Percentiles rank a stretch among this genome's conserved stretches.
Conservation (phyloP, 2,797 vertebrate genomes). For the Pseudochirops corinnae region DNA sequence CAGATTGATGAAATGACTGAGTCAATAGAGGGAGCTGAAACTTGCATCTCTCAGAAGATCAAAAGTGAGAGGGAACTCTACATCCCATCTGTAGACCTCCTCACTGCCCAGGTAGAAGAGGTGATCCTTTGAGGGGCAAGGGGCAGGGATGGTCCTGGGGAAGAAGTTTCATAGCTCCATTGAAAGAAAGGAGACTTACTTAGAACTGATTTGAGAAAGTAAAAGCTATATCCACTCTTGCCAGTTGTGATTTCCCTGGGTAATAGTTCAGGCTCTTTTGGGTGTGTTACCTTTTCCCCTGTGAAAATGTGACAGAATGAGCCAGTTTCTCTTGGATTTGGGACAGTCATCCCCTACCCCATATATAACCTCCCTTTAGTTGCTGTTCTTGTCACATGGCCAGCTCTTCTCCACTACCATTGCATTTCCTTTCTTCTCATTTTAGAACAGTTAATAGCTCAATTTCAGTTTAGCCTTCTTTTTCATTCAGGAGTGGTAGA, state of each 20-base stretch:
- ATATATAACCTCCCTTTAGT: conserved; percentile 7
- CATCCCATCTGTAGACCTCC: conserved; percentile 96
- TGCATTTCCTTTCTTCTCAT: conserved; percentile 21
- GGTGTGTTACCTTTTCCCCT: not conserved
- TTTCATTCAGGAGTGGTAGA: not conserved
- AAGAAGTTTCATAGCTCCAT: not conserved
- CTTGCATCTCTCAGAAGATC: conserved; percentile 77
- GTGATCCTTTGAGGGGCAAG: conserved; percentile 11
- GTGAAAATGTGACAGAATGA: not conserved
- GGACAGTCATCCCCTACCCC: not conserved
- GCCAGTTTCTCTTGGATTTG: conserved; percentile 11
- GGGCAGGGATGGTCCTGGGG: not conserved
- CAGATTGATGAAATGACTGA: conserved; percentile 61
- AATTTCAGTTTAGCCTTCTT: conserved; percentile 15
- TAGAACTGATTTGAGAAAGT: not conserved
- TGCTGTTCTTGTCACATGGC: not conserved
- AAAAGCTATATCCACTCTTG: not conserved
- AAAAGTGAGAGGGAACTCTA: conserved; percentile 91
- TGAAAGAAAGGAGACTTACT: not conserved
- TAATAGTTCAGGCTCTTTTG: not conserved
- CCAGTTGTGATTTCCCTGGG: not conserved
- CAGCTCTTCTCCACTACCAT: not conserved
- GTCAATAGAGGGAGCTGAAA: conserved; percentile 72
- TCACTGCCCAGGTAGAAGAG: conserved; percentile 94
- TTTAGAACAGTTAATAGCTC: not conserved